Base-by-base conservation (phyloP, 2,113 vertebrate species). In the Sinosuthora webbiana region DNA sequence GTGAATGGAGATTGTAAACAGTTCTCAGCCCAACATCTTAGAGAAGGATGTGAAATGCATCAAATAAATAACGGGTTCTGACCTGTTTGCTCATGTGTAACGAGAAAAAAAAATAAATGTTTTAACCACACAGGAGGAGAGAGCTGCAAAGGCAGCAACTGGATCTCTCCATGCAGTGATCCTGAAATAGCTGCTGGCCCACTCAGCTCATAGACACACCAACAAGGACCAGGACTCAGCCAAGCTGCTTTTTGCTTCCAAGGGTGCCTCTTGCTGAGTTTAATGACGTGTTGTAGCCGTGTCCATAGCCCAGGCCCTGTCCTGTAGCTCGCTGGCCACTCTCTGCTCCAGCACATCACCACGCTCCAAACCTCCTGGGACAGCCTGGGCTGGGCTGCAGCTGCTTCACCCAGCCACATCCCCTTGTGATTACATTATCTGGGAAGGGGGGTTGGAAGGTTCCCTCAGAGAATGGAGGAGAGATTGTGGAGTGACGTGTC, bases 391-490 rank as follows among this genome's bases (percentile, higher is more conserved):
- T 65, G 76, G 76, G 76, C 76, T 78, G 75, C 47, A 42, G 60
- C 75, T 79, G 76, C 19, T 52, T 53, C 68, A 8, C 47, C 63
- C 70, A 68, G 70, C 24, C 71, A 2, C 50, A 15, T 67, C 77
- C 64, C 15, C 2, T 70, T 4, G 2, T 0, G 6, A 41, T 44
- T 33, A 0, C 9, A 2, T 45, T 67, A 27, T 30, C 56, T 30
- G 49, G 39, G 30, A 15, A 35, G 55, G 59, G 35, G 16, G 14
- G 13, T 71, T 41, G 59, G 69, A 70, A 84, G 28, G 42, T 35
- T 86, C 59, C 60, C 35, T 27, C 33, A 11, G 83, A 42, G 76
- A 53, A 53, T 6, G 23, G 24, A 41, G 78, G 52, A 41, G 60
- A 15, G 18, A 1, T 22, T 74, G 25, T 63, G 76, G 21, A 39